These are phyloP conservation scores for Monarcha castaneiventris DNA, from an alignment of 2,113 vertebrate genomes.

Conservation along the genomic window DNA sequence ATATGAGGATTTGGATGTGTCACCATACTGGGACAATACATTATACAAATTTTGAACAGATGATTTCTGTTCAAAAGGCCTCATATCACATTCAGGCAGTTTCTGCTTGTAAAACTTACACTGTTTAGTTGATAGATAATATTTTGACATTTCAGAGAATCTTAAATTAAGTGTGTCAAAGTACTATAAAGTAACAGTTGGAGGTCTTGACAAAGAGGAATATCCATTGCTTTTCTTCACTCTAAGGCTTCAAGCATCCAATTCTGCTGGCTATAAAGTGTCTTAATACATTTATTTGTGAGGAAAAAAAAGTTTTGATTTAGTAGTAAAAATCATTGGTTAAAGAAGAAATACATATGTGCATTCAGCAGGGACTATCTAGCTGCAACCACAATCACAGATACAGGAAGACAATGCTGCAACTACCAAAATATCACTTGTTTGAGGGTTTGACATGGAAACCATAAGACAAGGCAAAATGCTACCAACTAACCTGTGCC, in stretches of 20 bases:
- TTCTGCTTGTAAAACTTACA: neutral
- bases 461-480: neutral
- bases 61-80: neutral
- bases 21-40: neutral
- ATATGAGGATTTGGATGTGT: neutral
- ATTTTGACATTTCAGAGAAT: neutral
- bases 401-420: neutral
- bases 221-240: neutral
- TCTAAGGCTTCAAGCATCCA: neutral
- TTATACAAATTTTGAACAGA: neutral
- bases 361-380: neutral
- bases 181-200: neutral
- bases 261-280: neutral
- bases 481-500: constrained; percentile 1
- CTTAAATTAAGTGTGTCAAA: neutral
- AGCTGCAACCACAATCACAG: neutral
- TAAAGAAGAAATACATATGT: neutral
- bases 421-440: neutral
- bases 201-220: neutral
- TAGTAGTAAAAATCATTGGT: neutral
- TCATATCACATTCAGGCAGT: neutral
- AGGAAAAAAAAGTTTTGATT: neutral
- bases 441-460: neutral
- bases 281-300: neutral
- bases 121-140: neutral